phyloP scores from a whole-genome alignment of 2,113 vertebrate species.

The Calypte anna region DNA sequence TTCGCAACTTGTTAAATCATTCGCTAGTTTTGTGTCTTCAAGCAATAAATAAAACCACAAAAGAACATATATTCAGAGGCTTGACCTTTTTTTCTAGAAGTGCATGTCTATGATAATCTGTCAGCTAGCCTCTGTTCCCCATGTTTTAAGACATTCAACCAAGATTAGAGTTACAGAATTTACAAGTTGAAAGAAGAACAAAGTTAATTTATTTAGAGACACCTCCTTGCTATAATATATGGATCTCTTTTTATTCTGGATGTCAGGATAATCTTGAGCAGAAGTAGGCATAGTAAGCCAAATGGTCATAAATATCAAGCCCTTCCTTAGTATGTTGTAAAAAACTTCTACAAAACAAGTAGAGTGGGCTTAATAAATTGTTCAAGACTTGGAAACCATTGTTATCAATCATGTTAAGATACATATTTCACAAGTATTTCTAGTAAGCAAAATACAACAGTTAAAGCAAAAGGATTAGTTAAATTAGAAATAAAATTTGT shows the following conservation, averaged over 20 bases:
- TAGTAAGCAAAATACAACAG: not conserved
- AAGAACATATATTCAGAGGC: not conserved
- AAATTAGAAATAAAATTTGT: not conserved
- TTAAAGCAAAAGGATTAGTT: not conserved
- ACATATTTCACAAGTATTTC: not conserved
- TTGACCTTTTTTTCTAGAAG: not conserved
- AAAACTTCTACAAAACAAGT: not conserved
- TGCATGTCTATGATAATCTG: not conserved
- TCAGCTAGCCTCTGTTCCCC: not conserved
- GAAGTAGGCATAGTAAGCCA: not conserved
- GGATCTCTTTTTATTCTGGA: not conserved
- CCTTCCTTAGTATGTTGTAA: not conserved
- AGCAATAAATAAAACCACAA: not conserved
- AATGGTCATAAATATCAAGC: not conserved
- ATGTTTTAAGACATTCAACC: not conserved
- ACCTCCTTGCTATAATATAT: fast-evolving
- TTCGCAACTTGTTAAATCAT: not conserved
- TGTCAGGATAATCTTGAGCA: not conserved
- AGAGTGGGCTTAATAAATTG: fast-evolving
- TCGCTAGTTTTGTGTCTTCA: not conserved
- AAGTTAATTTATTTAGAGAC: not conserved
- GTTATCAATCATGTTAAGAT: not conserved
- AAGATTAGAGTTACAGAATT: not conserved
- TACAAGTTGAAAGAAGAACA: not conserved
- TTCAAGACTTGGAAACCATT: not conserved